A percentile compares a stretch with the other conserved stretches of the same genome.
Evolutionary conservation across 1,140 invertebrate genomes (phyloP).

Genomic region (Drosophila pachea): DNA sequence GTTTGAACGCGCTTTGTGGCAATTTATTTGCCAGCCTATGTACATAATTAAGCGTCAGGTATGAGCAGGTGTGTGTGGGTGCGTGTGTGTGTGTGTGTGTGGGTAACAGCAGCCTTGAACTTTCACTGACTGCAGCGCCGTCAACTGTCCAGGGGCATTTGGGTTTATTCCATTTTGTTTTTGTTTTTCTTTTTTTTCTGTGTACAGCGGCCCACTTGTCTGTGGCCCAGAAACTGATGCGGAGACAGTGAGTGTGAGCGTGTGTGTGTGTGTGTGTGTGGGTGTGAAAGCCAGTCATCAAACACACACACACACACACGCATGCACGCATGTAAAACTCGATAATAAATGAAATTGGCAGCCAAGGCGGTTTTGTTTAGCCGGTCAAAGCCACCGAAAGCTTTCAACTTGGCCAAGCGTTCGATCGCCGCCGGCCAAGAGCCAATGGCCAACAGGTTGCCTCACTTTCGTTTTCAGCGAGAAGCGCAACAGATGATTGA

Average conservation of each 20-base stretch:
- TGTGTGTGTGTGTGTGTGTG: conserved; percentile 16
- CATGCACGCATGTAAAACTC: conserved; percentile 12
- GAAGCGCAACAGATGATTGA: background rate
- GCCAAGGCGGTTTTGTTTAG: conserved; percentile 69
- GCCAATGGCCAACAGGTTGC: conserved; percentile 15
- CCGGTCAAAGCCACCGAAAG: conserved; percentile 39
- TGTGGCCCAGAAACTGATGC: conserved; percentile 27
- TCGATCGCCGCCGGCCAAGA: conserved; percentile 13
- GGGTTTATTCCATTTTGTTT: background rate
- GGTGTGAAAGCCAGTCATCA: conserved; percentile 39
- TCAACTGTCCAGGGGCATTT: conserved; percentile 37
- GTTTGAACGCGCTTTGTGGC: conserved; percentile 29
- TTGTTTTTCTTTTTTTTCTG: background rate
- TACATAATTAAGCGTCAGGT: conserved; percentile 1
- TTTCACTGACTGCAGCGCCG: conserved; percentile 52
- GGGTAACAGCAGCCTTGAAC: conserved; percentile 60
- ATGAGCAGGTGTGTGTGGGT: conserved; percentile 7
- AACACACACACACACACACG: conserved; percentile 10
- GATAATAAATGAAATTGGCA: conserved; percentile 61
- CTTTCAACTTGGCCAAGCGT: conserved; percentile 63
- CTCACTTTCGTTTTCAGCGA: conserved; percentile 32
- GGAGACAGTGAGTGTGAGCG: conserved; percentile 6
- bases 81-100: conserved; percentile 1
- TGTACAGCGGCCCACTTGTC: conserved; percentile 44
- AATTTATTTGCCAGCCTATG: conserved; percentile 5